phyloP scores from a whole-genome alignment of 2,797 vertebrate species.

The Simalia tracyae region DNA sequence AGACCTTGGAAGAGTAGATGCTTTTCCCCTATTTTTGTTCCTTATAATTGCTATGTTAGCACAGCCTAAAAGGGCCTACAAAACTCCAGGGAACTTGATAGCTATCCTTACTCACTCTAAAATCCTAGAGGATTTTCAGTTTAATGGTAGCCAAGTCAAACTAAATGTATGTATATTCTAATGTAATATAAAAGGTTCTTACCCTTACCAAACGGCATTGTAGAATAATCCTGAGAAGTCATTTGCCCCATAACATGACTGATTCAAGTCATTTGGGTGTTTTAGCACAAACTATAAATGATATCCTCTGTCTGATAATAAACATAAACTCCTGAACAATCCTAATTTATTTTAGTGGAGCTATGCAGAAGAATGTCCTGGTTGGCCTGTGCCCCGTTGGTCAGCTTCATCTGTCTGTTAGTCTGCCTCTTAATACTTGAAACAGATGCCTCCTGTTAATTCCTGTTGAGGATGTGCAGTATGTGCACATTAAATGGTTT shows the following conservation, averaged over 20 bases:
- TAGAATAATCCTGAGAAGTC: neutral
- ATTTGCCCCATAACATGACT: neutral
- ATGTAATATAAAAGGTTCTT: neutral
- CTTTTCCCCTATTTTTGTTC: neutral
- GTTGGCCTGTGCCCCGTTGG: neutral
- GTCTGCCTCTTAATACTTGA: neutral
- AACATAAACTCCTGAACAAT: neutral
- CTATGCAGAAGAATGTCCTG: neutral
- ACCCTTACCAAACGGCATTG: neutral
- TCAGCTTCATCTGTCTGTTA: neutral
- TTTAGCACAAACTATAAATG: neutral
- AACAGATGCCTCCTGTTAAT: neutral
- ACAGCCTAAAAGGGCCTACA: neutral
- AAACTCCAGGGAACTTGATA: neutral
- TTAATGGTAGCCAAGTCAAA: neutral
- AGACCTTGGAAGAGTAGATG: neutral
- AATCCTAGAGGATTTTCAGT: neutral
- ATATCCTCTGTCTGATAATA: neutral
- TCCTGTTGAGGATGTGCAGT: neutral
- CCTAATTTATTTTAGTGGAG: neutral
- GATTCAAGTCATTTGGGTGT: neutral
- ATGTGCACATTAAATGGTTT: slow-evolving; percentile 3
- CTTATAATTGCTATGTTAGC: neutral
- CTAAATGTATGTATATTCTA: neutral
- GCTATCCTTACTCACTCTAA: neutral